phyloP scores from a whole-genome alignment of 2,888 invertebrate genomes.

The Nomada hirtipes region DNA sequence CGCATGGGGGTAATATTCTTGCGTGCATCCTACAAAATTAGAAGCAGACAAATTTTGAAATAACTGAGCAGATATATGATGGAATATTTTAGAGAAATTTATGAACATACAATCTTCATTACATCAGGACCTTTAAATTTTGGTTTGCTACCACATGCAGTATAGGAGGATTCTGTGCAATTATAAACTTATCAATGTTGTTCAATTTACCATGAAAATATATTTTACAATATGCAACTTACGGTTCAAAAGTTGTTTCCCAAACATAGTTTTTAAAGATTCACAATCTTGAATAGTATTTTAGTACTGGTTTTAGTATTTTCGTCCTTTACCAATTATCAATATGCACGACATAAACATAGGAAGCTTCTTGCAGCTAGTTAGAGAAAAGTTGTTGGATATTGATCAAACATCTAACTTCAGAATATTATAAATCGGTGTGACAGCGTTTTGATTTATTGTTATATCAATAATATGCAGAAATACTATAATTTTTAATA shows the following conservation, averaged over 20 bases:
- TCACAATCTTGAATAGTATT: not conserved
- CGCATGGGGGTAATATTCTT: not conserved
- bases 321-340: not conserved
- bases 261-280: constrained; percentile 25
- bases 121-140: constrained; percentile 26
- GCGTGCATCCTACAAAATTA: constrained; percentile 31
- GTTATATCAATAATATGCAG: not conserved
- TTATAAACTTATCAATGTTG: not conserved
- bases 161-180: constrained; percentile 29
- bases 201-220: not conserved
- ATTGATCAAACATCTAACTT: constrained; percentile 63
- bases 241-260: constrained; percentile 26
- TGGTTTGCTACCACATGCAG: constrained; percentile 10
- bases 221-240: constrained; percentile 42
- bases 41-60: not conserved
- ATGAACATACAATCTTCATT: constrained; percentile 35
- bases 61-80: not conserved
- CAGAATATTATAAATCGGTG: not conserved
- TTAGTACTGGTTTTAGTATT: not conserved
- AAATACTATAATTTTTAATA: constrained; percentile 15
- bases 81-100: constrained; percentile 17
- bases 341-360: not conserved
- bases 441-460: not conserved
- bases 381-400: constrained; percentile 8
- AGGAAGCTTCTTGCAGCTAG: not conserved